A percentile compares a stretch with the other conserved stretches of the same genome.
These are phyloP conservation scores for Falcaria lacertinaria DNA, from an alignment of 2,888 invertebrate genomes.

Conservation along the genomic window DNA sequence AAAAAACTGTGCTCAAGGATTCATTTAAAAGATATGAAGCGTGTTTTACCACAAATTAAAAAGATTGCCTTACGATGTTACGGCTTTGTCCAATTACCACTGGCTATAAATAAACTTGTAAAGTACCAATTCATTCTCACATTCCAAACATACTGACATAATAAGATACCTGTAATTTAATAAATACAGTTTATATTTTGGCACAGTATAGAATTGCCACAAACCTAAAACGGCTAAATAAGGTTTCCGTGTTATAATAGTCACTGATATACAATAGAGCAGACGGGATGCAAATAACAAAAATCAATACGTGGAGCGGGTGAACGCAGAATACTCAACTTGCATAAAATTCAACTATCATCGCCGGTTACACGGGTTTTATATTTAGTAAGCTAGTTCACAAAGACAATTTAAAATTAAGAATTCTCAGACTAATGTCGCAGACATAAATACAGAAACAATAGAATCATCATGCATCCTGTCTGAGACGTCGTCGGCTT, in stretches of 20 bases:
- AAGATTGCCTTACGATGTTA: too few relatives aligned
- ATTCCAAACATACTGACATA: too few relatives aligned
- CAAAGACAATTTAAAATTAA: background rate
- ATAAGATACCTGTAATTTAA: too few relatives aligned
- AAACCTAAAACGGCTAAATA: constrained; percentile 39
- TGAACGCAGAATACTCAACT: constrained; percentile 57
- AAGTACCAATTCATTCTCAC: too few relatives aligned
- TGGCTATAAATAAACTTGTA: too few relatives aligned
- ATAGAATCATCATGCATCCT: constrained; percentile 65
- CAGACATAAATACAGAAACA: constrained; percentile 51
- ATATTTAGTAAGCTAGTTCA: constrained; percentile 23
- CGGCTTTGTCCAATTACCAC: too few relatives aligned
- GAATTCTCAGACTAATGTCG: constrained; percentile 52
- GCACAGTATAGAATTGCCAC: too few relatives aligned
- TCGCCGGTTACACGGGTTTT: constrained; percentile 40
- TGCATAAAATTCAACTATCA: constrained; percentile 63
- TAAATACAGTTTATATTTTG: too few relatives aligned
- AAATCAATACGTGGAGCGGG: constrained; percentile 69
- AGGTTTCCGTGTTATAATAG: constrained; percentile 66
- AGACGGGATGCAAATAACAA: constrained; percentile 78
- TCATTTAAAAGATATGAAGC: constrained; percentile 1
- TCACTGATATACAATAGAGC: constrained; percentile 61
- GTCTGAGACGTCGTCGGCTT: constrained; percentile 52
- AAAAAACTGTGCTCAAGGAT: constrained; percentile 5
- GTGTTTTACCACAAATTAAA: too few relatives aligned